These are phyloP conservation scores for Syngnathoides biaculeatus DNA, from an alignment of 2,113 vertebrate genomes.

Conservation along the genomic window DNA sequence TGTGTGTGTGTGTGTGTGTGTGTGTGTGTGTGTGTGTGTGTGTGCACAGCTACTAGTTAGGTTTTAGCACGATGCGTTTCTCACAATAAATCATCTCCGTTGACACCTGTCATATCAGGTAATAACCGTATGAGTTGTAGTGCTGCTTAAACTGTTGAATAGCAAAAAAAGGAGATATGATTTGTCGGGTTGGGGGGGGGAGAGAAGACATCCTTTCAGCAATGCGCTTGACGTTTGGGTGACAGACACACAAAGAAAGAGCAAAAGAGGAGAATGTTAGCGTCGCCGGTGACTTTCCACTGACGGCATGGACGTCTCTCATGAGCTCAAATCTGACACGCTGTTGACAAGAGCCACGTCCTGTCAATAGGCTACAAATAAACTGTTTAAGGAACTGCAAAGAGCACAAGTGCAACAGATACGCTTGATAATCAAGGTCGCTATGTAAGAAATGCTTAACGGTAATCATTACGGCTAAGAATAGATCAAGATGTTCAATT, in stretches of 20 bases:
- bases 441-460: slow-evolving; percentile 52
- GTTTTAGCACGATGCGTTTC: slow-evolving; percentile 13
- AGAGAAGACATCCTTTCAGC: slow-evolving; percentile 45
- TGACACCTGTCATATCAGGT: background rate
- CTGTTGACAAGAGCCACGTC: slow-evolving; percentile 58
- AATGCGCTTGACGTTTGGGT: slow-evolving; percentile 30
- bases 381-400: slow-evolving; percentile 60
- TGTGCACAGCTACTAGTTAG: slow-evolving; percentile 15
- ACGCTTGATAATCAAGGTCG: slow-evolving; percentile 55
- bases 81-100: slow-evolving; percentile 5
- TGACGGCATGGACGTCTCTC: slow-evolving; percentile 42
- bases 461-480: slow-evolving; percentile 56
- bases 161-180: background rate
- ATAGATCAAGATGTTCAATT: slow-evolving; percentile 48
- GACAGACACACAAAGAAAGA: slow-evolving; percentile 9
- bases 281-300: slow-evolving; percentile 46
- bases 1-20: slow-evolving; percentile 3
- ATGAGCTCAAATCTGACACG: slow-evolving; percentile 42
- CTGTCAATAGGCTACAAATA: slow-evolving; percentile 68
- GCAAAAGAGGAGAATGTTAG: slow-evolving; percentile 27
- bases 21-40: slow-evolving; percentile 5
- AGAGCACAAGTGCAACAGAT: slow-evolving; percentile 42
- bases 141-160: background rate
- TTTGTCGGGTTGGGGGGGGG: background rate
- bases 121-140: background rate